phyloP scores from a whole-genome alignment of 2,113 vertebrate genomes.

The Triplophysa dalaica region DNA sequence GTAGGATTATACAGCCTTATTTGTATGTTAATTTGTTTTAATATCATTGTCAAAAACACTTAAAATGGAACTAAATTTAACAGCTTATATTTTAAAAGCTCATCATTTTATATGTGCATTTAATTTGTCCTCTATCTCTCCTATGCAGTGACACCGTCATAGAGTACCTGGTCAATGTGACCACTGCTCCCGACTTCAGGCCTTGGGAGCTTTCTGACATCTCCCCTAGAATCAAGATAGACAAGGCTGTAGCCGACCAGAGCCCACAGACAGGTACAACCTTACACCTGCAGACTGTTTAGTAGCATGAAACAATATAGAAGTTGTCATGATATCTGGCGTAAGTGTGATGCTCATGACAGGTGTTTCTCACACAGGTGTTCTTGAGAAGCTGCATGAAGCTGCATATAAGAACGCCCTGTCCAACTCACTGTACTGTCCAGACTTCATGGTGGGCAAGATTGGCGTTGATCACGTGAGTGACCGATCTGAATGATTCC shows the following conservation, averaged over 20 bases:
- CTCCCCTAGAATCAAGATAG: slow-evolving; percentile 76
- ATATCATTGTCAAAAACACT: neutral
- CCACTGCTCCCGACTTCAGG: slow-evolving; percentile 88
- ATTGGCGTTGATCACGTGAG: slow-evolving; percentile 9
- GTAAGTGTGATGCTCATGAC: neutral
- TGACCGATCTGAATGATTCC: neutral
- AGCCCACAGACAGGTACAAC: slow-evolving; percentile 82
- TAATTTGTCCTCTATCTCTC: neutral
- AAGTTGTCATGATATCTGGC: neutral
- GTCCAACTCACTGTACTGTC: slow-evolving; percentile 90
- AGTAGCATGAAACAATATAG: too few species aligned
- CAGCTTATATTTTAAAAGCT: too few species aligned
- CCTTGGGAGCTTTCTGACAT: slow-evolving; percentile 85
- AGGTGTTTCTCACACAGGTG: slow-evolving; percentile 65
- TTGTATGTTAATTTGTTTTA: neutral
- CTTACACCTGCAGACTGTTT: neutral
- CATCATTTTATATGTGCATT: neutral
- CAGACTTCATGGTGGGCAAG: slow-evolving; percentile 80
- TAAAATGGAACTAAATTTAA: too few species aligned
- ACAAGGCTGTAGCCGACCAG: slow-evolving; percentile 82
- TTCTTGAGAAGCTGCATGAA: slow-evolving; percentile 86
- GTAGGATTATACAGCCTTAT: too few species aligned
- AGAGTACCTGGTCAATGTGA: slow-evolving; percentile 89
- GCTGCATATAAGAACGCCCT: slow-evolving; percentile 74
- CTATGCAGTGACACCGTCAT: slow-evolving; percentile 80